These are phyloP conservation scores for Thysanoteuthis rhombus DNA, from an alignment of 2,888 invertebrate genomes.

Conservation along the genomic window DNA sequence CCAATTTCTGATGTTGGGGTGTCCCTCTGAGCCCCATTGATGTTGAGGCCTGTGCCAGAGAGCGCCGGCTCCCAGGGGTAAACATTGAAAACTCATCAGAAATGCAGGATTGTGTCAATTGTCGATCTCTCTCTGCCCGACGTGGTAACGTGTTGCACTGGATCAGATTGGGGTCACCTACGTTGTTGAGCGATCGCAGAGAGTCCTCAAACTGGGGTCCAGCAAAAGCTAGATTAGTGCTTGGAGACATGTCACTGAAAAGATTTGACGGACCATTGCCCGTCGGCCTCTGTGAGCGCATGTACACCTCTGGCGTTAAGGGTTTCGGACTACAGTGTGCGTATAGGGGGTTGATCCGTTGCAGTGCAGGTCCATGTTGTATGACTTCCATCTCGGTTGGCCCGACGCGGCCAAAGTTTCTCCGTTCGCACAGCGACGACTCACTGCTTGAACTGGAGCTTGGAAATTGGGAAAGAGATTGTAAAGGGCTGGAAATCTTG, in stretches of 20 bases:
- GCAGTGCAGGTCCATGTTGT: constrained; percentile 28
- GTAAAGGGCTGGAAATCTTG: constrained; percentile 44
- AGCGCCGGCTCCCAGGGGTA: not conserved
- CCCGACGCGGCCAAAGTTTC: not conserved
- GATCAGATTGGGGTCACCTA: constrained; percentile 55
- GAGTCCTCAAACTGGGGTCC: constrained; percentile 45
- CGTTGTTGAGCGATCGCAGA: constrained; percentile 46
- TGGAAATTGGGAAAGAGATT: constrained; percentile 52
- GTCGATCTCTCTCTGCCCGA: constrained; percentile 32
- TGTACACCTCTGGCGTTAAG: not conserved
- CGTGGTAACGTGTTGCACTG: constrained; percentile 36
- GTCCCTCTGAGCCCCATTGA: not conserved
- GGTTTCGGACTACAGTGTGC: not conserved
- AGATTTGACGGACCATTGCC: constrained; percentile 19
- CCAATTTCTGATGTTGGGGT: constrained; percentile 43
- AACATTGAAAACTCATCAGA: constrained; percentile 29
- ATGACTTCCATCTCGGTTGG: not conserved
- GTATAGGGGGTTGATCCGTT: constrained; percentile 21
- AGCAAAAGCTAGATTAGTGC: constrained; percentile 53
- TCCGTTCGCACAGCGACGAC: constrained; percentile 47
- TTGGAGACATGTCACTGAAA: constrained; percentile 46
- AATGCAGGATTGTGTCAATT: not conserved
- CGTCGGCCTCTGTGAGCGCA: not conserved
- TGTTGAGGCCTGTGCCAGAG: not conserved
- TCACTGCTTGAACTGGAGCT: constrained; percentile 51